Base-by-base conservation (phyloP, 2,888 invertebrate species). In the Nemapogon koenigi region DNA sequence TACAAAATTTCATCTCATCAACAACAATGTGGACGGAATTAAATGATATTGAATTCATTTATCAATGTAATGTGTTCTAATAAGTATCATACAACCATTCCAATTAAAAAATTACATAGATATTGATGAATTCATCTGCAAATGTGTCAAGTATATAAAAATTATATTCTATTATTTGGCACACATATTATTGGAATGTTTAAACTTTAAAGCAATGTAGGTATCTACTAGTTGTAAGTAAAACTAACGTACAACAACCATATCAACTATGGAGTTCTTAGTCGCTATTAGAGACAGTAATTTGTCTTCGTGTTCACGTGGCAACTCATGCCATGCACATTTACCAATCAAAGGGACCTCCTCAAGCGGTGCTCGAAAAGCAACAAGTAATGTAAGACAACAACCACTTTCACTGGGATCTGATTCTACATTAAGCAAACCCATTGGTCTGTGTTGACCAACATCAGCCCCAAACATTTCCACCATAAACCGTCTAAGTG, bases 401-500 rank as follows among this genome's bases (percentile, higher is more conserved):
- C 90, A 81, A 0, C 94, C 94, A 69, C 94, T 94, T 43, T 82
- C 51, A 2, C 48, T 41, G 2, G 72, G 71, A 38, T 81, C 76
- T 42, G 89, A 88, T 59, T 92, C 91, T 15, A 93, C 80, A 46
- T 88, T 87, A 17, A 94, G 68, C 16, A 94, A 61, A 1, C 94
- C 94, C 51, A 90, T 83, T 0, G 93, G 94, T 49, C 89, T 83
- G 61, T 94, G 94, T 44, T 88, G 86, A 0, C 92, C 89, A 16
- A 94, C 85, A 59, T 90, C 92, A 38, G 90, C 87, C 14, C 94
- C 94, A 78, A 94, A 94, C 56, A 94, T 84, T 67, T 94, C 91
- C 44, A 91, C 88, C 92, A 95, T 92, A 61, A 93, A 95, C 59
- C 89, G 88, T 47, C 91, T 85, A 45, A 95, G 66, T 35, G 93